Conservation (phyloP, 2,797 vertebrate genomes). For the Leptodactylus fallax region DNA sequence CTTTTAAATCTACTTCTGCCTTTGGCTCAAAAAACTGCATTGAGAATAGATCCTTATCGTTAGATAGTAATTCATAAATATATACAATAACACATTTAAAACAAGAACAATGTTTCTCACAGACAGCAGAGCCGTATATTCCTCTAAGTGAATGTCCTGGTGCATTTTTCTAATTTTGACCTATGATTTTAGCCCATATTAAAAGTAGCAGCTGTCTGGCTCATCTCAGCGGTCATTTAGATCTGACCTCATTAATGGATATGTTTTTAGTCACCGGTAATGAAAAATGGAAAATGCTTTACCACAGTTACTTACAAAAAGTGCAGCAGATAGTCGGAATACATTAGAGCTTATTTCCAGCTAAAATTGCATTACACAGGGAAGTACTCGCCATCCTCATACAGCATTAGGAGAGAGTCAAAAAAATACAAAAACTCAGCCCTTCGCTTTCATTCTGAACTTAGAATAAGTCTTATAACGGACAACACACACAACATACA, state of each 20-base stretch:
- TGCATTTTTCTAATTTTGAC: background rate
- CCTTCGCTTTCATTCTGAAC: background rate
- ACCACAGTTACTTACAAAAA: background rate
- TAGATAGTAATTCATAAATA: background rate
- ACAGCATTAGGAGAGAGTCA: background rate
- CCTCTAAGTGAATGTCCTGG: background rate
- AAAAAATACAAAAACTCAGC: background rate
- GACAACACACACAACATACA: background rate
- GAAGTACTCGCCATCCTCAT: background rate
- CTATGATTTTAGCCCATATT: background rate
- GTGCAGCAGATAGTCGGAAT: background rate
- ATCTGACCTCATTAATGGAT: conserved; percentile 28
- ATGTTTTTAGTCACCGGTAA: conserved; percentile 21
- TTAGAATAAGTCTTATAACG: background rate
- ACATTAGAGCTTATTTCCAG: background rate
- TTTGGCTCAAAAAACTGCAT: no score
- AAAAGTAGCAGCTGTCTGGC: background rate
- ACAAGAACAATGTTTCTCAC: background rate
- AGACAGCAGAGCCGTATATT: background rate
- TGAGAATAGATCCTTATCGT: no score
- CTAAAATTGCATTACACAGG: background rate
- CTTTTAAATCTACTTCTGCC: no score
- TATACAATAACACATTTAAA: background rate
- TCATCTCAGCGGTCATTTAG: conserved; percentile 1
- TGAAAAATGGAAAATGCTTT: conserved; percentile 8